Evolutionary conservation across 2,888 invertebrate species (phyloP).

Genomic region (Hypena proboscidalis): DNA sequence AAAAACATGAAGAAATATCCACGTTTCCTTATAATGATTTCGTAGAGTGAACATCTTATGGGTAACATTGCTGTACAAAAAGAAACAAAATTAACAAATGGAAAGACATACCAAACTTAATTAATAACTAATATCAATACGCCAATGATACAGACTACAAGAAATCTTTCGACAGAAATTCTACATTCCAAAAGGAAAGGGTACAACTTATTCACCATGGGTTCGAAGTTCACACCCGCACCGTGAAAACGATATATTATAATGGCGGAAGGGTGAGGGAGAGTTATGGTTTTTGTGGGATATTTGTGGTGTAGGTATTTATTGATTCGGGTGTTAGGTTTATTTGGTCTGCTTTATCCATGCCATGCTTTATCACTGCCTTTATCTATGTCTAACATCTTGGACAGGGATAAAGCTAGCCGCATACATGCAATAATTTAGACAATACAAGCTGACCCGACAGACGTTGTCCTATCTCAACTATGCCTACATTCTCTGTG

Average conservation of each 20-base stretch:
- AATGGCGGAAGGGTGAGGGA: neutral
- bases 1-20: too few relatives aligned
- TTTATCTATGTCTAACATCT: too few relatives aligned
- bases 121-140: constrained; percentile 11
- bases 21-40: too few relatives aligned
- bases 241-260: constrained; percentile 2
- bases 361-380: too few relatives aligned
- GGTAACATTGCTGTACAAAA: constrained; percentile 1
- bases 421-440: too few relatives aligned
- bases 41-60: too few relatives aligned
- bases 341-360: too few relatives aligned
- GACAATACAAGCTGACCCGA: too few relatives aligned
- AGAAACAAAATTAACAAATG: constrained; percentile 9
- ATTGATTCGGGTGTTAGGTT: neutral
- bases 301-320: neutral
- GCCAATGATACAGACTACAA: constrained; percentile 7
- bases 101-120: constrained; percentile 16
- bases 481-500: too few relatives aligned
- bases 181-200: neutral
- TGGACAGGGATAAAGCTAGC: too few relatives aligned
- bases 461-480: too few relatives aligned
- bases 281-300: neutral
- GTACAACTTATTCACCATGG: neutral
- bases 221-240: neutral
- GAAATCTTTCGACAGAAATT: constrained; percentile 13